Percentiles rank a stretch among this genome's conserved stretches.
These are phyloP conservation scores for Xerus inauris DNA, from an alignment of 2,113 vertebrate genomes.

Conservation along the genomic window DNA sequence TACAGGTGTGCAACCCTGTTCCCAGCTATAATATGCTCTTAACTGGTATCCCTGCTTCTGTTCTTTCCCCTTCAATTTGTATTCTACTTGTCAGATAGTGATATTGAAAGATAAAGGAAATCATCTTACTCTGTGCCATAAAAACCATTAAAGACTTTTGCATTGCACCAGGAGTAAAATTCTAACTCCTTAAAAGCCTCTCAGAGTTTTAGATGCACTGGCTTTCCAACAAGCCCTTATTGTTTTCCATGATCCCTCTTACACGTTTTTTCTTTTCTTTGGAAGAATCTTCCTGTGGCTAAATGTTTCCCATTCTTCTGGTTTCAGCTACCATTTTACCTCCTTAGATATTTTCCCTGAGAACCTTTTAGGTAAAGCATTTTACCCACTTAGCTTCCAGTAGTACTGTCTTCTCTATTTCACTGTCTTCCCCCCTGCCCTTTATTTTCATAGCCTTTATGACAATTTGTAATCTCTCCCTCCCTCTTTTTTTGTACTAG, in stretches of 20 bases:
- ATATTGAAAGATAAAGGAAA: neutral
- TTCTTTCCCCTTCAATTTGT: neutral
- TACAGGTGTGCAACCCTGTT: too few species aligned
- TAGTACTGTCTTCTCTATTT: neutral
- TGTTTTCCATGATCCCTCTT: neutral
- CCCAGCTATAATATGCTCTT: neutral
- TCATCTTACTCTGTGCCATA: neutral
- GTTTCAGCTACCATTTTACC: neutral
- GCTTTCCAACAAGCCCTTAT: neutral
- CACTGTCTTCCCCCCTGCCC: neutral
- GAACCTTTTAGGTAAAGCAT: neutral
- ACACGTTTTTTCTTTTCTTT: neutral
- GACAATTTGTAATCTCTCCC: neutral
- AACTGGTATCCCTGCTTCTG: neutral
- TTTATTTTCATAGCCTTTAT: neutral
- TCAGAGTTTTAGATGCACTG: neutral
- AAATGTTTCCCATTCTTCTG: neutral
- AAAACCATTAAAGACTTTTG: neutral
- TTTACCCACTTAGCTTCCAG: neutral
- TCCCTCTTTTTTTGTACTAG: too few species aligned
- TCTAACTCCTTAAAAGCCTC: neutral
- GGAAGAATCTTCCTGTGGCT: neutral
- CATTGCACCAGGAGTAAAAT: neutral
- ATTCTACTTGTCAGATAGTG: neutral
- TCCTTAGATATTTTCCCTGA: neutral